Conservation (phyloP, 2,797 vertebrate species). For the Peromyscus nudipes region DNA sequence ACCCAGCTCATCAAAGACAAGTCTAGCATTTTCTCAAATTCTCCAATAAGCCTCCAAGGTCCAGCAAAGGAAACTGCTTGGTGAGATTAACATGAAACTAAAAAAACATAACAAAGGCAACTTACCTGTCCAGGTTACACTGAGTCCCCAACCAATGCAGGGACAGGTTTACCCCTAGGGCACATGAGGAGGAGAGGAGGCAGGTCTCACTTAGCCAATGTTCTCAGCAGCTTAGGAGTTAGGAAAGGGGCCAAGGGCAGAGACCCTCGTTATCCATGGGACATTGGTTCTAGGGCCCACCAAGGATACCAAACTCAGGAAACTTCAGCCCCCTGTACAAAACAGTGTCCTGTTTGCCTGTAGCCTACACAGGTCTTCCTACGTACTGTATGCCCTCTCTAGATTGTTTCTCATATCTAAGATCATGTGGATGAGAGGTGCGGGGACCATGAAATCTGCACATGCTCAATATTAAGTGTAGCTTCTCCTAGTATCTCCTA, state of each 20-base stretch:
- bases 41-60: neutral
- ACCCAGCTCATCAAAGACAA: neutral
- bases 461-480: neutral
- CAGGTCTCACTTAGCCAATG: neutral
- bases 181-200: neutral
- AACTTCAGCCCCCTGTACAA: neutral
- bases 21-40: conserved; percentile 11
- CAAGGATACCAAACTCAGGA: neutral
- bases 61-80: conserved; percentile 3
- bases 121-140: neutral
- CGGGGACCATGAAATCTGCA: neutral
- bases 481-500: neutral
- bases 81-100: neutral
- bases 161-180: neutral
- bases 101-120: neutral
- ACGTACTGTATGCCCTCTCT: neutral
- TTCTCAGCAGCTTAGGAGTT: neutral
- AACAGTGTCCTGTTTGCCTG: neutral
- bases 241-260: neutral
- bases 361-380: neutral
- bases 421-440: neutral
- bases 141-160: neutral
- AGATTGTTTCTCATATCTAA: neutral
- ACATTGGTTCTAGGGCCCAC: neutral
- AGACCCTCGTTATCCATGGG: neutral